Conservation (phyloP, 1,140 invertebrate species). For the Dufourea novaeangliae region DNA sequence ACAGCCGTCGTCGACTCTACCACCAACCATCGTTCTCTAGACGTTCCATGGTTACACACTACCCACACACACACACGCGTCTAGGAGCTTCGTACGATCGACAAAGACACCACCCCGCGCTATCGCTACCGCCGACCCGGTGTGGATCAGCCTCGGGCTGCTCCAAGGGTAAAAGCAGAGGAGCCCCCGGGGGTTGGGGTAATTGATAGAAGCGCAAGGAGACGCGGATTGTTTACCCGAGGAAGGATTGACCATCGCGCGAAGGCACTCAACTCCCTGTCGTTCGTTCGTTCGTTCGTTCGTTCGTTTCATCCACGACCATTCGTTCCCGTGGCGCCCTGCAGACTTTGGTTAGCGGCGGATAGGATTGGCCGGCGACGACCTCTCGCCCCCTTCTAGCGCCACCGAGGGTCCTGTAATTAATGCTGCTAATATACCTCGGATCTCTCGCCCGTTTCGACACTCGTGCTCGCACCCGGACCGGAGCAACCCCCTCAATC, state of each 20-base stretch:
- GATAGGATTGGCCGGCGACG: constrained; percentile 26
- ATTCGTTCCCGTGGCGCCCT: constrained; percentile 49
- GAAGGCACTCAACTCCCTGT: constrained; percentile 60
- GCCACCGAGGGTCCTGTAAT: constrained; percentile 63
- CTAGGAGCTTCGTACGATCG: not conserved
- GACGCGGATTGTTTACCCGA: constrained; percentile 61
- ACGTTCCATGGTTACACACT: not conserved
- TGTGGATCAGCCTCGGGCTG: constrained; percentile 4
- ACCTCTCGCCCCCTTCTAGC: constrained; percentile 41
- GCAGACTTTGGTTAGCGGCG: constrained; percentile 45
- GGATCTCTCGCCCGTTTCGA: constrained; percentile 59
- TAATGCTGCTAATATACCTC: constrained; percentile 67
- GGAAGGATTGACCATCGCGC: constrained; percentile 66
- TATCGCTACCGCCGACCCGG: not conserved
- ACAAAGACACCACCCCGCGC: constrained; percentile 8
- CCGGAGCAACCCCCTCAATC: not conserved
- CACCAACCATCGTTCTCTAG: not conserved
- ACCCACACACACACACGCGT: not conserved
- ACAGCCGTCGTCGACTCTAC: no score
- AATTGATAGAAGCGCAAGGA: constrained; percentile 66
- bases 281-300: constrained; percentile 35
- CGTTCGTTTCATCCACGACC: constrained; percentile 23
- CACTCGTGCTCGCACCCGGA: constrained; percentile 36
- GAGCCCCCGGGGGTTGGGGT: constrained; percentile 38
- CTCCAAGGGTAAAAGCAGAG: constrained; percentile 18